Evolutionary conservation across 2,888 invertebrate genomes (phyloP), one percentile per base, ranked within the genome.

Genomic region (Pachliopta kotzebuea): DNA sequence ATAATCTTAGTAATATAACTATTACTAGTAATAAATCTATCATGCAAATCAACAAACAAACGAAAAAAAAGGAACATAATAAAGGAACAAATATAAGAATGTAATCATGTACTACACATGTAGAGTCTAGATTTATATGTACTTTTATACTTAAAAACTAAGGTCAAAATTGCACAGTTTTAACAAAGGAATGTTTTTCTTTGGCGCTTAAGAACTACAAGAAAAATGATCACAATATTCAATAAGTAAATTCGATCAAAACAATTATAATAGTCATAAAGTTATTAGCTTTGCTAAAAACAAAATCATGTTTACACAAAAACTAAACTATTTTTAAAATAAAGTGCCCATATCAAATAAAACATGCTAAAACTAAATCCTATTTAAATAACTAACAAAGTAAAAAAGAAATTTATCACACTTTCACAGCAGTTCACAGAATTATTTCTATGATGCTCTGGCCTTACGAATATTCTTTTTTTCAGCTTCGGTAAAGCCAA

Each of bases 401-500:
- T 76, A 56, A 29, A 60, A 52, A n/a, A 60, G 53, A 77, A 76
- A 78, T 77, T 79, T 87, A 86, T 88, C 85, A 87, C 87, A 88
- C 81, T 68, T 79, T 84, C 80, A 80, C 80, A 83, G 81, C 85
- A 85, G 84, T 65, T 58, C 65, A 57, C 57, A 23, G 26, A 61
- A 58, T 83, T 83, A 83, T 70, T 68, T 8, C 76, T 87, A 90
- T 68, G 86, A 85, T 70, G 92, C 73, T 77, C 94, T 92, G 70
- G 95, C 95, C 75, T 94, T 95, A 74, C 95, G 95, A 81, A 97
- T 97, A 79, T 95, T 96, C 72, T 93, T 93, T 84, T 96, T 96
- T 83, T 97, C 97, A 60, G 93, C 93, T 65, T 96, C 95, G n/a
- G 95, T 95, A 83, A 96, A 97, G 66, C 97, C 97, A 74, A 98